A percentile compares a stretch with the other conserved stretches of the same genome.
These are phyloP conservation scores for Chionis minor DNA, from an alignment of 2,113 vertebrate species.

Conservation along the genomic window DNA sequence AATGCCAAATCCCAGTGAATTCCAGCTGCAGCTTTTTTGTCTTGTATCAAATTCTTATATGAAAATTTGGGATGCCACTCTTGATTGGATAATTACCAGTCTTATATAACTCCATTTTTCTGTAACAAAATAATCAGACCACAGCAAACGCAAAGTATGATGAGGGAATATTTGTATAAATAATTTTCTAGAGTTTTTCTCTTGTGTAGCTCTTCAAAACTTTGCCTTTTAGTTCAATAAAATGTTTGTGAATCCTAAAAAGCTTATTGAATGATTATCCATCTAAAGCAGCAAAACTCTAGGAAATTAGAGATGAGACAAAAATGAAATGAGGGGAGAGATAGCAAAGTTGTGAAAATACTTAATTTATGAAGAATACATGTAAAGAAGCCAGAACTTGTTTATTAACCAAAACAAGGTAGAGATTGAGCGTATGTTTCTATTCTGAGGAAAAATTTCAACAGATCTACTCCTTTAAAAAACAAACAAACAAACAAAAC, in stretches of 20 bases:
- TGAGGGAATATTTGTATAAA: neutral
- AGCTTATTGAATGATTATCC: neutral
- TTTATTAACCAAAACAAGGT: neutral
- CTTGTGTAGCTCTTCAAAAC: neutral
- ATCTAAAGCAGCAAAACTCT: neutral
- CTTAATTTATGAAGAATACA: neutral
- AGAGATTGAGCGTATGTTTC: neutral
- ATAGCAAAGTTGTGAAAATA: neutral
- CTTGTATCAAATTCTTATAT: neutral
- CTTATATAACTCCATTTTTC: neutral
- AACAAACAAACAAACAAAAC: too few species aligned
- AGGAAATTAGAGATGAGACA: neutral
- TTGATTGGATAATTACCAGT: neutral
- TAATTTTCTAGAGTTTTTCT: neutral
- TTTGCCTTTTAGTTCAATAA: neutral
- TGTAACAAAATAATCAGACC: neutral
- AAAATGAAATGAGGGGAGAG: neutral
- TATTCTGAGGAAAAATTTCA: neutral
- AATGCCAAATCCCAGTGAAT: neutral
- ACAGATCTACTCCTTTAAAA: neutral
- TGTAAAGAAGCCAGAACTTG: neutral
- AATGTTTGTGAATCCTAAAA: neutral
- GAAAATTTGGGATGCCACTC: neutral
- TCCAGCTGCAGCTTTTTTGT: neutral
- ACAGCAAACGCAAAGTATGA: neutral